These are phyloP conservation scores for Eulithis prunata DNA, from an alignment of 2,888 invertebrate species.

Conservation along the genomic window DNA sequence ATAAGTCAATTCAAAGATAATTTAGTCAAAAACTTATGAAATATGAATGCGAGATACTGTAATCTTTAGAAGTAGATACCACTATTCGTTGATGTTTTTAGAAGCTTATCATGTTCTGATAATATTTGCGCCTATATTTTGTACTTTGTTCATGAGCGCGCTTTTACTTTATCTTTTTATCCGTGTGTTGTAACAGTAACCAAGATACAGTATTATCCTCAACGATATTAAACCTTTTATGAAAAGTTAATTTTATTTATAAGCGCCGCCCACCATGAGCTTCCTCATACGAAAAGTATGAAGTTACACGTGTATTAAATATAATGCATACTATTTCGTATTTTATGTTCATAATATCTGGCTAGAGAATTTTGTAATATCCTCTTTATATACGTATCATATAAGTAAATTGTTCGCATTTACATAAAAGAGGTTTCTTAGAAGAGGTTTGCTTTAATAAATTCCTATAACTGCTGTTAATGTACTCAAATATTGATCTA, in stretches of 20 bases:
- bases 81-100: too few relatives aligned
- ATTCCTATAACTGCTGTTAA: too few relatives aligned
- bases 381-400: not conserved
- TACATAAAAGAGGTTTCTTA: too few relatives aligned
- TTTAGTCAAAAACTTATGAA: too few relatives aligned
- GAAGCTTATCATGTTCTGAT: too few relatives aligned
- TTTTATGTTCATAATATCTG: slow-evolving; percentile 26
- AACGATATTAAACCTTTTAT: slow-evolving; percentile 64
- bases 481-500: too few relatives aligned
- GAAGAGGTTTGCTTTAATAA: too few relatives aligned
- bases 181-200: not conserved
- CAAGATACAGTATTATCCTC: slow-evolving; percentile 54
- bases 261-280: slow-evolving; percentile 64
- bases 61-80: too few relatives aligned
- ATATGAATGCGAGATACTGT: too few relatives aligned
- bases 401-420: too few relatives aligned
- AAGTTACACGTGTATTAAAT: slow-evolving; percentile 59
- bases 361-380: slow-evolving; percentile 5
- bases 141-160: not conserved
- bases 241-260: slow-evolving; percentile 66
- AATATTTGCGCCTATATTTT: not conserved
- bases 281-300: slow-evolving; percentile 58
- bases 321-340: slow-evolving; percentile 48
- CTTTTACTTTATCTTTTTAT: not conserved
- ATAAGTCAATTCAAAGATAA: too few relatives aligned